Evolutionary conservation across 2,797 vertebrate genomes (phyloP).

Genomic region (Heteromormyrus szaboi): DNA sequence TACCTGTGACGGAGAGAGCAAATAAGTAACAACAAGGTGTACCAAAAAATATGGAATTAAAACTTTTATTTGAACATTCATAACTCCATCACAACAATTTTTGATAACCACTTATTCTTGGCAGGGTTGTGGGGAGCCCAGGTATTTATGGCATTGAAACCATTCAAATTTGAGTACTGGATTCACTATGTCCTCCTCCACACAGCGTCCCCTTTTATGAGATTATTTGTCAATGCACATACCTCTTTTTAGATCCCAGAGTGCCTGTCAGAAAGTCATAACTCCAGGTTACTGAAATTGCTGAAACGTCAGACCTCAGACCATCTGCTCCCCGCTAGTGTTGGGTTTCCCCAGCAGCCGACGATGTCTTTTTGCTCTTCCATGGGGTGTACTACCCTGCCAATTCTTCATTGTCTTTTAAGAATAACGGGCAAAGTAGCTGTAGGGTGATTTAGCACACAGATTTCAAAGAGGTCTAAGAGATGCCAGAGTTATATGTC

Average conservation of each 20-base stretch:
- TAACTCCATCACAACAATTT: not conserved
- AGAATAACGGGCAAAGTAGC: constrained; percentile 37
- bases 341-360: constrained; percentile 28
- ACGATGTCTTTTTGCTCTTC: constrained; percentile 17
- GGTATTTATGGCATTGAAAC: not conserved
- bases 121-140: not conserved
- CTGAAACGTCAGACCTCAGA: constrained; percentile 20
- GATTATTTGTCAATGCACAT: constrained; percentile 22
- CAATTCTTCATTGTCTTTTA: constrained; percentile 36
- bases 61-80: not conserved
- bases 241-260: constrained; percentile 26
- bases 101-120: not conserved
- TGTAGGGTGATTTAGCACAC: constrained; percentile 38
- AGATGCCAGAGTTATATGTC: constrained; percentile 49
- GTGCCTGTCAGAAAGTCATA: constrained; percentile 29
- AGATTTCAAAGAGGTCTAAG: constrained; percentile 40
- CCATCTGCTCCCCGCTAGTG: constrained; percentile 43
- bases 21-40: not conserved
- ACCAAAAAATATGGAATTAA: not conserved
- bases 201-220: constrained; percentile 20
- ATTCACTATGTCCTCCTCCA: not conserved
- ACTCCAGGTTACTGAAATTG: constrained; percentile 34
- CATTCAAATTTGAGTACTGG: not conserved
- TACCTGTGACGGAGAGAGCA: not conserved
- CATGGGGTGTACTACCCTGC: constrained; percentile 19